phyloP scores from a whole-genome alignment of 2,113 vertebrate species.

The Physeter macrocephalus region DNA sequence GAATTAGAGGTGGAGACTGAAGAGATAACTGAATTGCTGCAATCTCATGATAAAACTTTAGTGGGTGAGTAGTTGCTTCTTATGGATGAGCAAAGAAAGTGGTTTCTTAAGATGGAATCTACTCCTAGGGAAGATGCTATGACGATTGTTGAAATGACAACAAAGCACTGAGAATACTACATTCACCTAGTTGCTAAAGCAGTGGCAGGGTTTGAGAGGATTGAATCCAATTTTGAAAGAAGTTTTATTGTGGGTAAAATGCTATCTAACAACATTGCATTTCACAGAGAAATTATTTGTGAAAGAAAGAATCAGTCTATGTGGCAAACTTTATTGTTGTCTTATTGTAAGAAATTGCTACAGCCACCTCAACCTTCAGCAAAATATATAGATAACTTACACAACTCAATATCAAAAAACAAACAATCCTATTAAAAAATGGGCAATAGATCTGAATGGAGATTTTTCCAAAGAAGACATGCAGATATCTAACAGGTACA shows the following conservation, averaged over 20 bases:
- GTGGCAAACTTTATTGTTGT: neutral
- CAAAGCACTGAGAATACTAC: neutral
- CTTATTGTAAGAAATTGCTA: neutral
- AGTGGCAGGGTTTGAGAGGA: neutral
- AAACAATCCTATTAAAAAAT: neutral
- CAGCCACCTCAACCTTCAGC: neutral
- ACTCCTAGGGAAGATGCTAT: neutral
- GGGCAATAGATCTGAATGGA: neutral
- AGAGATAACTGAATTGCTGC: neutral
- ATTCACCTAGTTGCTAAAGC: neutral
- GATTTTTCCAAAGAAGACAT: neutral
- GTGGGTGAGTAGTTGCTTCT: fast-evolving
- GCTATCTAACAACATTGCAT: neutral
- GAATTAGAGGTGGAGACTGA: neutral
- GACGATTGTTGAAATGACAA: neutral
- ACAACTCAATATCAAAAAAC: neutral
- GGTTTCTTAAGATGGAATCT: neutral
- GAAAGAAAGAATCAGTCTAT: neutral
- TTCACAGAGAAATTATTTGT: neutral
- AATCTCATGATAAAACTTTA: neutral
- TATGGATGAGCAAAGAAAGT: neutral
- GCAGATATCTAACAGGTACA: neutral
- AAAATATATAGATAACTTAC: neutral
- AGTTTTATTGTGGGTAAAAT: neutral
- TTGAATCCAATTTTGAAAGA: neutral